Base-by-base conservation (phyloP, 2,888 invertebrate genomes). In the Drepana falcataria region DNA sequence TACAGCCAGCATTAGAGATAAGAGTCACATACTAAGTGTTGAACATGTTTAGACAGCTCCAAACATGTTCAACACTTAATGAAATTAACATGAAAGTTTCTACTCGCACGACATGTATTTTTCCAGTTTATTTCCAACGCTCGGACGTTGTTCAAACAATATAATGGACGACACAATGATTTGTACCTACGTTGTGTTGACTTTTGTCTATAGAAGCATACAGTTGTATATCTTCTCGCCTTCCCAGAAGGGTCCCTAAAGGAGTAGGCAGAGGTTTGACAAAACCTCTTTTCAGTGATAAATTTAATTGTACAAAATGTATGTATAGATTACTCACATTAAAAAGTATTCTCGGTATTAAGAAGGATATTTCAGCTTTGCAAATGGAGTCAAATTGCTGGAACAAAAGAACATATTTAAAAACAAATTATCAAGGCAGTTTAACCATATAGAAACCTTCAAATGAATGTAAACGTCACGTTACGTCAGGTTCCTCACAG, bases 291-390 rank as follows among this genome's bases (percentile, higher is more conserved):
- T n/a, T n/a, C n/a, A n/a, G n/a, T n/a, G n/a, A n/a, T n/a, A n/a
- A n/a, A n/a, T n/a, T n/a, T n/a, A n/a, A n/a, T n/a, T n/a, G n/a
- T n/a, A n/a, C n/a, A n/a, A n/a, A n/a, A n/a, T n/a, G n/a, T n/a
- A n/a, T n/a, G n/a, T n/a, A n/a, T n/a, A n/a, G n/a, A n/a, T n/a
- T 79, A 94, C 95, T 95, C 91, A 95, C 95, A 83, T 95, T 95
- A 66, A 95, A 87, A 63, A 94, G 80, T 72, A 94, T 93, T 82
- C 95, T 92, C 64, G 94, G 93, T 77, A 95, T 92, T 91, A 95
- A 93, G 86, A 95, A 95, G 59, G 94, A 93, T 81, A 95, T 93
- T 90, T 95, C 95, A 51, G 95, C 94, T 91, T 95, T 95, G 81
- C 95, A 95, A 77, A 95, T 92, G 52, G 93, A 93, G 86, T 95